Base-by-base conservation (phyloP, 1,140 invertebrate genomes). In the Coelopa frigida region DNA sequence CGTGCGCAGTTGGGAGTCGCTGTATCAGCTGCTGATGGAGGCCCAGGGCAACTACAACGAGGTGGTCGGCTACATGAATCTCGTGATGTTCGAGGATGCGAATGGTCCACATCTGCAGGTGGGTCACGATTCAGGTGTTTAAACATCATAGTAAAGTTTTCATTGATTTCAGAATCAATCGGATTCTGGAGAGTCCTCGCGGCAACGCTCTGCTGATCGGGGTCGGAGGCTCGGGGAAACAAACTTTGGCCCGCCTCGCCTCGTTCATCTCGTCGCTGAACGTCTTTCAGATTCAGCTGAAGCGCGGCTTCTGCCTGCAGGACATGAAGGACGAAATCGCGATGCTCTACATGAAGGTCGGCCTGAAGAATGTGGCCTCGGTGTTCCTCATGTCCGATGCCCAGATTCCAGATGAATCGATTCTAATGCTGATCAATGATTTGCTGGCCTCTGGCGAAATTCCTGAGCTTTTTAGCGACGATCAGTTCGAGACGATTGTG, bases 41-140 rank as follows among this genome's bases (percentile, higher is more conserved):
- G 90, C 90, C 3, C 72, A 96, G 23, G 73, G 77, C 3, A 83
- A 79, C 48, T 97, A 98, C 60, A 94, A 94, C 61, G 83, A 86
- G 54, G 64, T 84, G 46, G 81, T 95, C 37, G 83, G 89, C 3
- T 86, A 85, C 1, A 96, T 97, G 92, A 94, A 95, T 71, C 73
- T 98, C 4, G 93, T 98, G 10, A 73, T 98, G 3, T 98, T 98
- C 68, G 89, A 95, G 63, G 94, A 96, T 70, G 94, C 94, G 3
- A n/a, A 92, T 96, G 83, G 78, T 81, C 54, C 91, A 95, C 61
- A 81, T 96, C 27, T 92, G 87, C 70, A 79, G 86, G 49, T 87
- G 88, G 44, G 50, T 26, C n/a, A n/a, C n/a, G n/a, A n/a, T n/a
- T n/a, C n/a, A n/a, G n/a, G n/a, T n/a, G n/a, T n/a, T n/a, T n/a